Evolutionary conservation across 2,113 vertebrate genomes (phyloP).

Genomic region (Plecturocebus donacophilus): DNA sequence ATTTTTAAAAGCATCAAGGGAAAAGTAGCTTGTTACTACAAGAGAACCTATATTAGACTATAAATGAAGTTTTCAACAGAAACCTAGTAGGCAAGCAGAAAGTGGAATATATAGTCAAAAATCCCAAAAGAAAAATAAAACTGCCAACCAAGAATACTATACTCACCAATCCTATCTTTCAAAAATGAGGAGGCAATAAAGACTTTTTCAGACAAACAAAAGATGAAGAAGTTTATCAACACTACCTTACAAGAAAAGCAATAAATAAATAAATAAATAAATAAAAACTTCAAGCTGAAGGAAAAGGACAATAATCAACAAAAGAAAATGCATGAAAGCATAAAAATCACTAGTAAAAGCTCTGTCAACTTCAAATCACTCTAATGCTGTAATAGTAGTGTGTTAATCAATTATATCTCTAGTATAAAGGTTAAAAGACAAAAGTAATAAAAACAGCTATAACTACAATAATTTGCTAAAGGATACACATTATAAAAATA

Average conservation of each 20-base stretch:
- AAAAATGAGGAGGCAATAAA: too few relatives aligned
- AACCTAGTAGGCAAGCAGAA: background rate
- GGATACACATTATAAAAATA: too few relatives aligned
- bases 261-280: too few relatives aligned
- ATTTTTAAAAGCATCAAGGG: too few relatives aligned
- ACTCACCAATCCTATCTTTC: too few relatives aligned
- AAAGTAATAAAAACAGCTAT: too few relatives aligned
- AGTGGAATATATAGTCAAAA: background rate
- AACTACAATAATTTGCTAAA: too few relatives aligned
- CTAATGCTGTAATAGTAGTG: background rate
- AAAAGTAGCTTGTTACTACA: background rate
- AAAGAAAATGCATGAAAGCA: background rate
- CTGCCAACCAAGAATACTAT: background rate
- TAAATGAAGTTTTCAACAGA: background rate
- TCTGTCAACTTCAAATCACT: background rate
- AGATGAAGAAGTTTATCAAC: background rate
- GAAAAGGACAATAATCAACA: background rate
- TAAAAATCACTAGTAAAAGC: background rate
- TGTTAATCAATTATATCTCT: background rate
- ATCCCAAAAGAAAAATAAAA: background rate
- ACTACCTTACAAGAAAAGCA: background rate
- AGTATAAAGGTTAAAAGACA: too few relatives aligned
- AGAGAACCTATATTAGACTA: background rate
- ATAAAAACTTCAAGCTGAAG: background rate
- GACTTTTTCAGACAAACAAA: background rate